Percentiles rank a stretch among this genome's conserved stretches.
Evolutionary conservation across 2,888 invertebrate genomes (phyloP).

Genomic region (Ectobius pallidus): DNA sequence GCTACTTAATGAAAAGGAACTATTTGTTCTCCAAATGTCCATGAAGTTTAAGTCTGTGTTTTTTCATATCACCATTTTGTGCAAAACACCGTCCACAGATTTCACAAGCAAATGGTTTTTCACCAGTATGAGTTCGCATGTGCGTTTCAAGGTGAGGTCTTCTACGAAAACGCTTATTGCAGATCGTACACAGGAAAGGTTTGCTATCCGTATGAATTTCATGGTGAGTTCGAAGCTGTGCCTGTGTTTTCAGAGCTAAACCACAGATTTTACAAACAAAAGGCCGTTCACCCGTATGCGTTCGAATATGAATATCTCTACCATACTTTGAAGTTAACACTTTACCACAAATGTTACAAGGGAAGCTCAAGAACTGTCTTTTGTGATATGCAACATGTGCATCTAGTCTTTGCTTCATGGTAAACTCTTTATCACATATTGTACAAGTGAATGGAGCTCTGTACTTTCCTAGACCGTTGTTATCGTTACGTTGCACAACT

Average conservation of each 20-base stretch:
- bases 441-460: conserved; percentile 14
- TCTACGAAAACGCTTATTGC: conserved; percentile 36
- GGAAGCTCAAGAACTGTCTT: background rate
- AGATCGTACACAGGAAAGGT: conserved; percentile 32
- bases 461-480: background rate
- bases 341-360: conserved; percentile 32
- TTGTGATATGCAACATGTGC: conserved; percentile 33
- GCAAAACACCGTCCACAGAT: conserved; percentile 35
- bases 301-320: conserved; percentile 32
- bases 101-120: conserved; percentile 35
- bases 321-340: conserved; percentile 32
- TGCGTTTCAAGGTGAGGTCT: conserved; percentile 36
- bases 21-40: background rate
- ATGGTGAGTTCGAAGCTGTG: conserved; percentile 34
- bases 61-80: conserved; percentile 37
- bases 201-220: conserved; percentile 36
- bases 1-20: too few relatives aligned
- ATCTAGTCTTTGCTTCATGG: conserved; percentile 21
- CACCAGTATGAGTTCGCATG: conserved; percentile 39
- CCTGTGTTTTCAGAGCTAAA: conserved; percentile 33
- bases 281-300: conserved; percentile 33
- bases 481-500: background rate
- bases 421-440: conserved; percentile 28
- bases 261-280: conserved; percentile 35
- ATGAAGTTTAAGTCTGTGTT: conserved; percentile 36